phyloP scores from a whole-genome alignment of 92 coral and sea anemone genomes.

The Porites evermanni region DNA sequence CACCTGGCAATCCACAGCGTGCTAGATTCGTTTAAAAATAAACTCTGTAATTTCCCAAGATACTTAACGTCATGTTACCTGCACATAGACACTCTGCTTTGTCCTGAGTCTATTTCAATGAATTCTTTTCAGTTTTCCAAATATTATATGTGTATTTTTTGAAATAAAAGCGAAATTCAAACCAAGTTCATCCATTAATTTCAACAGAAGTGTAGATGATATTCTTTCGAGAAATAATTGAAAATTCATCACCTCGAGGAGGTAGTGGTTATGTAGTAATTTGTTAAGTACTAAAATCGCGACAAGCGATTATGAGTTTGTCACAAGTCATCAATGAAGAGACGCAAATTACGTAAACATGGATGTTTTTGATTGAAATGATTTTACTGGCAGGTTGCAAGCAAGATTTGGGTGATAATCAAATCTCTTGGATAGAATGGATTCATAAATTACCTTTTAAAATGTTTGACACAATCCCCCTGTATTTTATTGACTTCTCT shows the following conservation, averaged over 20 bases:
- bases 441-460: background rate
- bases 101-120: background rate
- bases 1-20: slow-evolving; percentile 12
- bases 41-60: background rate
- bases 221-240: slow-evolving; percentile 4
- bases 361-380: background rate
- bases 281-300: slow-evolving; percentile 29
- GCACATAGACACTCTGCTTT: background rate
- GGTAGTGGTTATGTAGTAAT: slow-evolving; percentile 3
- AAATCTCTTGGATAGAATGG: background rate
- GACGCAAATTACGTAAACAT: background rate
- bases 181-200: background rate
- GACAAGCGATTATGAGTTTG: background rate
- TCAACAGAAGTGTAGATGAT: background rate
- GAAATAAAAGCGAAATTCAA: background rate
- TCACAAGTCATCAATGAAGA: background rate
- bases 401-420: background rate
- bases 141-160: background rate
- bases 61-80: background rate
- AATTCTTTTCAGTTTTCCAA: background rate
- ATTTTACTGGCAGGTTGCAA: background rate
- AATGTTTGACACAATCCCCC: background rate
- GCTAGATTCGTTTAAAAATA: background rate
- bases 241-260: slow-evolving; percentile 35
- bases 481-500: background rate